Percentiles rank a stretch among this genome's conserved stretches.
phyloP scores from a whole-genome alignment of 2,888 invertebrate genomes.

The Prenolepis imparis region DNA sequence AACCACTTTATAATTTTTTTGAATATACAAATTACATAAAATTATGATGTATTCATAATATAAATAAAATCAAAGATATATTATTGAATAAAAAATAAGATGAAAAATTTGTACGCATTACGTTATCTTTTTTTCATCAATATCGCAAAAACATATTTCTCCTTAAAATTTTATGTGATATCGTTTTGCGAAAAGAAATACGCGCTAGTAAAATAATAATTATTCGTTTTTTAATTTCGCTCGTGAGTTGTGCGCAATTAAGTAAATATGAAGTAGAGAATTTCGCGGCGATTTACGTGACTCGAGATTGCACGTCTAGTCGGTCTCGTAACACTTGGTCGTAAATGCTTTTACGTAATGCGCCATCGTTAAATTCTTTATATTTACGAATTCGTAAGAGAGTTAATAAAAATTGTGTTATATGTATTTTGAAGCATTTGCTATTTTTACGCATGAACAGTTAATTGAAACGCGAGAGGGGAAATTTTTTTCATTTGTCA shows the following conservation, averaged over 20 bases:
- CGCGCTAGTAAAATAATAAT: not conserved
- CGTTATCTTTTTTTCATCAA: not conserved
- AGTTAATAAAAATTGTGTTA: conserved; percentile 28
- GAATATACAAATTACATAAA: not conserved
- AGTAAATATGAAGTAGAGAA: conserved; percentile 14
- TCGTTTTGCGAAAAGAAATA: not conserved
- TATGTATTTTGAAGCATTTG: not conserved
- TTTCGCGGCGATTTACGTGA: conserved; percentile 21
- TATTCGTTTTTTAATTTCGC: not conserved
- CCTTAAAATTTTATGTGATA: not conserved
- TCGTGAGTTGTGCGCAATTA: conserved; percentile 12
- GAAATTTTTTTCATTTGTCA: not conserved
- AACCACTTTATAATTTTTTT: not conserved
- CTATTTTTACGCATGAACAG: not conserved
- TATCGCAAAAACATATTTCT: not conserved
- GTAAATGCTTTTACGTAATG: conserved; percentile 13
- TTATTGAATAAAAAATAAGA: not conserved
- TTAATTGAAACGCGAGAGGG: not conserved
- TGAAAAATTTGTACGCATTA: not conserved
- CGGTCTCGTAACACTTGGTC: not conserved
- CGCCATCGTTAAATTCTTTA: conserved; percentile 36
- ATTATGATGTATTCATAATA: not conserved
- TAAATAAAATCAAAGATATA: not conserved
- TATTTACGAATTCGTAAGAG: not conserved
- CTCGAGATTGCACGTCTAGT: conserved; percentile 19